Evolutionary conservation across 2,888 invertebrate species (phyloP).

Genomic region (Gortyna flavago): DNA sequence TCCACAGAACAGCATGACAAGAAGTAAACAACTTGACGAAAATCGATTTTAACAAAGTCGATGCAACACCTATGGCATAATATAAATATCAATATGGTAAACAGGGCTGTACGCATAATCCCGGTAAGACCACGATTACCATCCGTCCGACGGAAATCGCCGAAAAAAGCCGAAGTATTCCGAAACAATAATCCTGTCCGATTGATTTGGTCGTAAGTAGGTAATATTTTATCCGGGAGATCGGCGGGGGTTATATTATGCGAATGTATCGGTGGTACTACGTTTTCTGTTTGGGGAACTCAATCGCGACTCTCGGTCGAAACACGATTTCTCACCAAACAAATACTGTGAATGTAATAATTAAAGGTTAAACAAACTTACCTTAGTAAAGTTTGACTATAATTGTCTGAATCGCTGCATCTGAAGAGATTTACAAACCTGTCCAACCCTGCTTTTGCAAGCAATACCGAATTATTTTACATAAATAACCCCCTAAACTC

Average conservation of each 20-base stretch:
- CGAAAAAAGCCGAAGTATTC: conserved; percentile 53
- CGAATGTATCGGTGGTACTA: conserved; percentile 61
- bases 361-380: background rate
- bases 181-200: conserved; percentile 67
- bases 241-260: conserved; percentile 60
- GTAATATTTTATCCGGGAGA: conserved; percentile 68
- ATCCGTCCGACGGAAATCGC: conserved; percentile 57
- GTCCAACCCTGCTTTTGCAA: background rate
- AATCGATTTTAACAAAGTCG: conserved; percentile 34
- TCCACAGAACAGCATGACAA: too few relatives aligned
- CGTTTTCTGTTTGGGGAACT: background rate
- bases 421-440: background rate
- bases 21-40: conserved; percentile 4
- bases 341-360: background rate
- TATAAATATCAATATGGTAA: conserved; percentile 69
- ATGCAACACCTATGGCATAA: conserved; percentile 55
- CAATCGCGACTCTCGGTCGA: background rate
- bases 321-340: background rate
- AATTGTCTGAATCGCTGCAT: background rate
- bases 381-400: background rate
- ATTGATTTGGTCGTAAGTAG: conserved; percentile 71
- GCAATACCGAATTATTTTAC: background rate
- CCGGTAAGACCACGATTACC: conserved; percentile 65
- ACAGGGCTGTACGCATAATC: conserved; percentile 47
- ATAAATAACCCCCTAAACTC: background rate